Evolutionary conservation across 2,888 invertebrate genomes (phyloP).

Genomic region (Ceraclea dissimilis): DNA sequence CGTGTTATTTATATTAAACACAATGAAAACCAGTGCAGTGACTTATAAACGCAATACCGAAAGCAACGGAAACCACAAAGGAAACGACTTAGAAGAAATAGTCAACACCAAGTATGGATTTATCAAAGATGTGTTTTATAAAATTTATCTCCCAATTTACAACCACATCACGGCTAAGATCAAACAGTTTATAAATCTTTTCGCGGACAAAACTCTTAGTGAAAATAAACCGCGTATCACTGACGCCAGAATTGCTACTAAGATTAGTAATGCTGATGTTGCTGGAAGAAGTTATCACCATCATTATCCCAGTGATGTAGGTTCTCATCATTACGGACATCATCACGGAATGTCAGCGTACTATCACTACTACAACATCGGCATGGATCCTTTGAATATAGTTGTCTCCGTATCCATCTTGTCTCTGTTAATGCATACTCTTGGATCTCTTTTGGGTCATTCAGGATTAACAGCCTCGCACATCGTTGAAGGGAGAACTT

Average conservation of each 20-base stretch:
- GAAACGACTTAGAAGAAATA: background rate
- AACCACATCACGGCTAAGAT: background rate
- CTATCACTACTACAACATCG: slow-evolving; percentile 46
- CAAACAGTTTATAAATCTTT: background rate
- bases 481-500: slow-evolving; percentile 10
- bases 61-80: background rate
- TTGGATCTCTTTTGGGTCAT: slow-evolving; percentile 37
- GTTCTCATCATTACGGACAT: background rate
- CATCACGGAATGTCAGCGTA: slow-evolving; percentile 8
- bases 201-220: background rate
- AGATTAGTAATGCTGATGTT: background rate
- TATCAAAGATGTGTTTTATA: background rate
- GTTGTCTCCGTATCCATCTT: slow-evolving; percentile 43
- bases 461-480: slow-evolving; percentile 10
- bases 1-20: slow-evolving; percentile 3
- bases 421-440: slow-evolving; percentile 42
- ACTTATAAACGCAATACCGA: background rate
- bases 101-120: background rate
- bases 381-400: slow-evolving; percentile 47
- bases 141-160: background rate
- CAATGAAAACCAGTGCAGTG: background rate
- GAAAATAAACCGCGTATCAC: background rate
- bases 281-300: slow-evolving; percentile 12
- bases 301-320: background rate
- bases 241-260: background rate